Evolutionary conservation across 2,888 invertebrate genomes (phyloP).

Genomic region (Epirrhoe alternata): DNA sequence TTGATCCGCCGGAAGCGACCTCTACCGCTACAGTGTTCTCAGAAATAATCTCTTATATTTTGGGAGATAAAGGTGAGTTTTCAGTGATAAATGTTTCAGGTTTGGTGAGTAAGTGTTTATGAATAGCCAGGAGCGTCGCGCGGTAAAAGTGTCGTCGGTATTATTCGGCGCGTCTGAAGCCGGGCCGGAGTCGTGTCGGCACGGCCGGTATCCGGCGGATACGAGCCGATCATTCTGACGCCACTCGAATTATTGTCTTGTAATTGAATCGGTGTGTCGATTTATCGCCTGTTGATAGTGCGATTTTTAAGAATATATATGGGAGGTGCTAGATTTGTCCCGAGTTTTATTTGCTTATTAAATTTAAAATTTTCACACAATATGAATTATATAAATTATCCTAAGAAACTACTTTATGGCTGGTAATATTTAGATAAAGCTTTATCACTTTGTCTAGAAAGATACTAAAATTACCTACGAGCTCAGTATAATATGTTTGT

Average conservation of each 20-base stretch:
- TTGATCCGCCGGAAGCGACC: conserved; percentile 73
- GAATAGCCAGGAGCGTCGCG: conserved; percentile 48
- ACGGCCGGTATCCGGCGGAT: conserved; percentile 81
- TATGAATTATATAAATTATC: no score
- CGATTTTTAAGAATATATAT: conserved; percentile 6
- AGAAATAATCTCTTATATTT: conserved; percentile 28
- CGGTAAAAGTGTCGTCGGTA: conserved; percentile 77
- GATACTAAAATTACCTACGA: not conserved
- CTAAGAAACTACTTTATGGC: not conserved
- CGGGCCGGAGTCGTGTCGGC: conserved; percentile 57
- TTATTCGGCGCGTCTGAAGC: conserved; percentile 73
- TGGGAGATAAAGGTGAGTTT: conserved; percentile 20
- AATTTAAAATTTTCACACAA: not conserved
- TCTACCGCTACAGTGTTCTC: conserved; percentile 36
- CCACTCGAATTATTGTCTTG: conserved; percentile 71
- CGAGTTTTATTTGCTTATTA: no score
- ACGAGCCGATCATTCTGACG: conserved; percentile 64
- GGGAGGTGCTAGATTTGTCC: not conserved
- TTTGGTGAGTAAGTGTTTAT: conserved; percentile 34
- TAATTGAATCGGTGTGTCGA: conserved; percentile 80
- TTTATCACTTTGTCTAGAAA: not conserved
- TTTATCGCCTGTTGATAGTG: conserved; percentile 61
- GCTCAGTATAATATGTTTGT: not conserved
- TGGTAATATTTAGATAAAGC: not conserved
- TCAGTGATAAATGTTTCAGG: conserved; percentile 21